These are phyloP conservation scores for Pocota personata DNA, from an alignment of 2,888 invertebrate species.

Conservation along the genomic window DNA sequence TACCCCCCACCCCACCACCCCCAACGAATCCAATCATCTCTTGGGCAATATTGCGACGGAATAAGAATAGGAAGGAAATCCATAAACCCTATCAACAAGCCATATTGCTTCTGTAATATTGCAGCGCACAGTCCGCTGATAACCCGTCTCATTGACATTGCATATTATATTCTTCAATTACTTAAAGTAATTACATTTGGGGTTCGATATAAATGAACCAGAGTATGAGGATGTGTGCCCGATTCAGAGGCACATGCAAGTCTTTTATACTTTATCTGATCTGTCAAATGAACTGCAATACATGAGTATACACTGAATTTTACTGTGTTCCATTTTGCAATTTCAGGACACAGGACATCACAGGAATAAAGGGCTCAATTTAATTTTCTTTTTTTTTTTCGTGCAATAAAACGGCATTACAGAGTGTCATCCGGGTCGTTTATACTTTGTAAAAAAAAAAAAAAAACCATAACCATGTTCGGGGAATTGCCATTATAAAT, in stretches of 20 bases:
- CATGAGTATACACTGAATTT: slow-evolving; percentile 5
- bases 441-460: slow-evolving; percentile 22
- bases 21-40: slow-evolving; percentile 45
- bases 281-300: slow-evolving; percentile 60
- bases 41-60: slow-evolving; percentile 17
- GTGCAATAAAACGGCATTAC: slow-evolving; percentile 24
- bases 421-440: slow-evolving; percentile 13
- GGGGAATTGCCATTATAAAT: slow-evolving; percentile 64
- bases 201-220: slow-evolving; percentile 57
- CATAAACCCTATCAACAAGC: slow-evolving; percentile 51
- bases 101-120: no score
- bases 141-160: slow-evolving; percentile 38
- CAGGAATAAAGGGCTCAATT: slow-evolving; percentile 53
- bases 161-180: slow-evolving; percentile 63
- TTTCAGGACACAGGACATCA: slow-evolving; percentile 15
- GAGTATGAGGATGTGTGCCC: slow-evolving; percentile 3
- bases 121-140: no score
- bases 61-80: slow-evolving; percentile 62
- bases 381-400: slow-evolving; percentile 45
- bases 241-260: slow-evolving; percentile 6
- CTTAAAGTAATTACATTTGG: slow-evolving; percentile 69
- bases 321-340: slow-evolving; percentile 49
- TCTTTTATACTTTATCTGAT: slow-evolving; percentile 53
- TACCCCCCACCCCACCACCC: neutral
- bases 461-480: slow-evolving; percentile 3